These are phyloP conservation scores for Euwallacea similis DNA, from an alignment of 1,140 invertebrate species.

Conservation along the genomic window DNA sequence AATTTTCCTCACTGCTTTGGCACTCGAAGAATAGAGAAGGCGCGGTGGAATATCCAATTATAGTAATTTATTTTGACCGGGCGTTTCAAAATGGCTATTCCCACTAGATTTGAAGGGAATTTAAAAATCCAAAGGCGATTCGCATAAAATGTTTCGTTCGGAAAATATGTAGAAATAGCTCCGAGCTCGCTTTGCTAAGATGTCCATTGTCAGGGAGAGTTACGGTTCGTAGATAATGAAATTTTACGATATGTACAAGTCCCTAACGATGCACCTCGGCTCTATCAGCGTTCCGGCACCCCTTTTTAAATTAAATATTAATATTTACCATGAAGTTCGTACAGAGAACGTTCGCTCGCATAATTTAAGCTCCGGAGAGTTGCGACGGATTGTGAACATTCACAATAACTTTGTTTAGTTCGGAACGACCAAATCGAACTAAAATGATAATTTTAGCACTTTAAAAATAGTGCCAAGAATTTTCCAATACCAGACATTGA, in stretches of 20 bases:
- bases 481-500: constrained; percentile 23
- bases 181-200: not conserved
- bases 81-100: constrained; percentile 7
- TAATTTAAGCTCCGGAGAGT: too few species aligned
- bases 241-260: constrained; percentile 10
- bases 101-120: constrained; percentile 13
- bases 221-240: constrained; percentile 12
- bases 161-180: constrained; percentile 12
- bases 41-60: constrained; percentile 19
- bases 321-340: not conserved
- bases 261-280: constrained; percentile 6
- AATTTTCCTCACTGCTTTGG: not conserved
- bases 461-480: constrained; percentile 11
- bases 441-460: too few species aligned
- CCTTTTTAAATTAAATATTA: constrained; percentile 7
- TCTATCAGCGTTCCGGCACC: constrained; percentile 6
- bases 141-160: constrained; percentile 10
- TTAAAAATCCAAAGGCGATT: constrained; percentile 14
- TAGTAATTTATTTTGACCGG: constrained; percentile 19
- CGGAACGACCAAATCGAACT: too few species aligned
- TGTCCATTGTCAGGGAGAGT: constrained; percentile 16
- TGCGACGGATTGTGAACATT: too few species aligned
- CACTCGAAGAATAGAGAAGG: not conserved
- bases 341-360: too few species aligned
- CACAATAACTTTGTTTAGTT: too few species aligned